Conservation (phyloP, 2,113 vertebrate species). For the Oophaga pumilio region DNA sequence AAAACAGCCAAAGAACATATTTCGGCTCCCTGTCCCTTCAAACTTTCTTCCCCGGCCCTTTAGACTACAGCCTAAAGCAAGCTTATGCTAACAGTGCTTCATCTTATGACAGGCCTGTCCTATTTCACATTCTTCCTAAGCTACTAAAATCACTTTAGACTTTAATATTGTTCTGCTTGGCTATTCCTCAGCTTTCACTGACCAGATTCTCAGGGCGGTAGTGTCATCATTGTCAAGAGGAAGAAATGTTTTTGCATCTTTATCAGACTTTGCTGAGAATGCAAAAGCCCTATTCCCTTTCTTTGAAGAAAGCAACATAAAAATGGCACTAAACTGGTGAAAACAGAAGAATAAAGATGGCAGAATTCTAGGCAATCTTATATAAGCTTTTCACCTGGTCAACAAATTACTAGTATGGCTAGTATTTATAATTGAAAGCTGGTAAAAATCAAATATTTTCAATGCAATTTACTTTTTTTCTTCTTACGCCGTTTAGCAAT, state of each 20-base stretch:
- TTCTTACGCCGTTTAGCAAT: too few species aligned
- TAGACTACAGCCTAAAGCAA: conserved; percentile 57
- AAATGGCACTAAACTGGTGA: neutral
- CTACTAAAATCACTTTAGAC: conserved; percentile 44
- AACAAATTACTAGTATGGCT: too few species aligned
- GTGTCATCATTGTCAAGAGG: neutral
- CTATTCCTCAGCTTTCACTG: conserved; percentile 10
- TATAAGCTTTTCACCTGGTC: too few species aligned
- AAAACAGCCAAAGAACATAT: conserved; percentile 54
- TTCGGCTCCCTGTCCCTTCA: conserved; percentile 44
- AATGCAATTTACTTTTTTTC: too few species aligned
- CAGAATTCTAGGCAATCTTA: too few species aligned
- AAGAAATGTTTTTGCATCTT: neutral
- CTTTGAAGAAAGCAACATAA: neutral
- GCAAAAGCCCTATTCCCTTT: neutral
- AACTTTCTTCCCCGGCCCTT: conserved; percentile 53
- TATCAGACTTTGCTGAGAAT: neutral
- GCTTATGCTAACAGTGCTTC: conserved; percentile 53
- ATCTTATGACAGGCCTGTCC: conserved; percentile 56
- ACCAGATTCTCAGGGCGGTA: conserved; percentile 3
- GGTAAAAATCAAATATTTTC: too few species aligned
- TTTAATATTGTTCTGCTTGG: conserved; percentile 22
- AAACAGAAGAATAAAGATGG: neutral
- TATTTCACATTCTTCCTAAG: conserved; percentile 48
- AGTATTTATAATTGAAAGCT: too few species aligned